These are phyloP conservation scores for Erpetoichthys calabaricus DNA, from an alignment of 2,797 vertebrate genomes.

Conservation along the genomic window DNA sequence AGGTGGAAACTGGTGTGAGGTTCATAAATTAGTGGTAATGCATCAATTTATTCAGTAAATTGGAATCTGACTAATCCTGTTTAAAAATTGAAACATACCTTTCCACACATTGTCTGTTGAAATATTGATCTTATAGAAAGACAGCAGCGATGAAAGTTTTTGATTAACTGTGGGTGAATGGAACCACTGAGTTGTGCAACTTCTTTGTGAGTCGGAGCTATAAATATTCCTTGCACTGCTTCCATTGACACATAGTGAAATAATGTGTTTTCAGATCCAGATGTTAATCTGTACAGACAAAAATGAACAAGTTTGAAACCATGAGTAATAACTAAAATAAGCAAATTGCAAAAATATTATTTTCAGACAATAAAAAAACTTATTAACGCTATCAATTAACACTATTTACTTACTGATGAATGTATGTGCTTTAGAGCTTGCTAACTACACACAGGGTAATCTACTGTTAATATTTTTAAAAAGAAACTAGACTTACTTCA, in stretches of 20 bases:
- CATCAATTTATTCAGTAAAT: no score
- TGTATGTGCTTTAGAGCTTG: no score
- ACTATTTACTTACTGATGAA: neutral
- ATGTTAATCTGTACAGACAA: slow-evolving; percentile 54
- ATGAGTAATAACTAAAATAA: neutral
- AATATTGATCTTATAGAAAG: slow-evolving; percentile 79
- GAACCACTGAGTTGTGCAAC: slow-evolving; percentile 69
- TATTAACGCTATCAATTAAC: neutral
- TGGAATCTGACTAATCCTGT: no score
- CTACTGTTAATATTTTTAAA: no score
- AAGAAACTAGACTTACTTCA: slow-evolving; percentile 54
- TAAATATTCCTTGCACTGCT: slow-evolving; percentile 81
- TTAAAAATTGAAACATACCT: slow-evolving; percentile 37
- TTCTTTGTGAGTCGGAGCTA: slow-evolving; percentile 79
- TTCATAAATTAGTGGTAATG: no score
- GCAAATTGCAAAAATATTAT: neutral
- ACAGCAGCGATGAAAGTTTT: slow-evolving; percentile 90
- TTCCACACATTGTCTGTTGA: slow-evolving; percentile 60
- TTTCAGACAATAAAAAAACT: neutral
- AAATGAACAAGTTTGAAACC: slow-evolving; percentile 5
- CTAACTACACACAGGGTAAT: no score
- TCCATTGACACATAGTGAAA: slow-evolving; percentile 91
- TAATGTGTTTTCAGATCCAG: slow-evolving; percentile 82
- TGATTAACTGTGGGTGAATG: slow-evolving; percentile 77
- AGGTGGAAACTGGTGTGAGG: no score